Base-by-base conservation (phyloP, 2,797 vertebrate species). In the Threskiornis aethiopicus region DNA sequence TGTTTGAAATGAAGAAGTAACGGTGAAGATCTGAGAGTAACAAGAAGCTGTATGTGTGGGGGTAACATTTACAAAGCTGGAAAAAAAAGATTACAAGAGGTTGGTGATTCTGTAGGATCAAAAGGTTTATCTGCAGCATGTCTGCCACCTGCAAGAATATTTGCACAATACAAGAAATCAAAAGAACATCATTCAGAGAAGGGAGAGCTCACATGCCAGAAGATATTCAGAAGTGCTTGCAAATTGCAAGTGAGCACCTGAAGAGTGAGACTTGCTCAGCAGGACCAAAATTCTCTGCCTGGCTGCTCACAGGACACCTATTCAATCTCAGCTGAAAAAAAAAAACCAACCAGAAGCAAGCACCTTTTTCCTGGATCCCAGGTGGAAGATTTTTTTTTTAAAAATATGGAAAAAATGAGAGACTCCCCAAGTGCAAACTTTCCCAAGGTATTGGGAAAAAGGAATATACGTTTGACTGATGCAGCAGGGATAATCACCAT, bases 21-120 rank as follows among this genome's bases (percentile, higher is more conserved):
- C 5, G 2, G 33, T 1, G 2, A 78, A 90, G 84, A 95, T 87
- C 77, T 90, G 90, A 93, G 86, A 84, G 16, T 13, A 89, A 80
- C 81, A 87, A 85, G 57, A 62, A 84, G 33, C 46, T 83, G 10
- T 71, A 25, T 14, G 6, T 11, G n/a, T 20, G 12, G 25, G n/a
- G 52, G 46, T 35, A 94, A 88, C 44, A n/a, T 69, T 87, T 91
- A 88, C 67, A 94, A 91, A 94, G 20, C 65, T 80, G 54, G 72
- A 81, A 96, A 96, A 96, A 87, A 51, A 55, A 12, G 17, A 54
- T 87, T 71, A 77, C 29, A 69, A 84, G 72, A 76, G 24, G 20
- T 3, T 84, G n/a, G 49, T 58, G 41, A 64, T 80, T 76, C 69
- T 4, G 1, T 90, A 76, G 75, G 47, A 93, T 87, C 84, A 87